Base-by-base conservation (phyloP, 2,888 invertebrate species). In the Coleophora deauratella region DNA sequence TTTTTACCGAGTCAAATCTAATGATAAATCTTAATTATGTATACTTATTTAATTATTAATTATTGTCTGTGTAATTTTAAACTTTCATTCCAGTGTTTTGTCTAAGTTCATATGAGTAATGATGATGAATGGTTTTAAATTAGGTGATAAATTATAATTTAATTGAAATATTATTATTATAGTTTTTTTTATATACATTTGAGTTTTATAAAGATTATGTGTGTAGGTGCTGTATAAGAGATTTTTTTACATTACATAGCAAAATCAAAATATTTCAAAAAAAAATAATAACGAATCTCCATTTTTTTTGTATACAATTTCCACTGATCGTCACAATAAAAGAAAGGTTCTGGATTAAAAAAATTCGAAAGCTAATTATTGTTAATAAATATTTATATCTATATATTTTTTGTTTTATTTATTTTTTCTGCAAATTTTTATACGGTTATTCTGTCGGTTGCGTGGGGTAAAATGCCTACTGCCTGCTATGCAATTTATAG, bases 311-410 rank as follows among this genome's bases (percentile, higher is more conserved):
- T 55, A 60, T 57, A 55, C 57, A 59, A 54, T 51, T 51, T 21
- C 3, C 21, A 21, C 21, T 21, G 21, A 21, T 59, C 61, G 72
- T 71, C 69, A 73, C 72, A 73, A 69, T 66, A 61, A 59, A 62
- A 44, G 49, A 46, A 52, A 59, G 55, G 60, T 62, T 62, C 70
- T 51, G 48, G 57, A 59, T 62, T 62, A 62, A 66, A 60, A 58
- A 52, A 50, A 56, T 54, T 72, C 68, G 70, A 71, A 70, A 70
- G 63, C 51, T 70, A 73, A 69, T 73, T 73, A 78, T 76, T 80
- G 79, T 82, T 81, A 79, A 80, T 82, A 82, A 82, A 82, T 80
- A 82, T 82, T 80, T 80, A 79, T 80, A 66, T 80, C 80, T 75
- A 74, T 72, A 71, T 55, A 59, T 59, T 54, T 59, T 70, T 74